These are phyloP conservation scores for Pseudoips prasinana DNA, from an alignment of 2,888 invertebrate genomes.

Conservation along the genomic window DNA sequence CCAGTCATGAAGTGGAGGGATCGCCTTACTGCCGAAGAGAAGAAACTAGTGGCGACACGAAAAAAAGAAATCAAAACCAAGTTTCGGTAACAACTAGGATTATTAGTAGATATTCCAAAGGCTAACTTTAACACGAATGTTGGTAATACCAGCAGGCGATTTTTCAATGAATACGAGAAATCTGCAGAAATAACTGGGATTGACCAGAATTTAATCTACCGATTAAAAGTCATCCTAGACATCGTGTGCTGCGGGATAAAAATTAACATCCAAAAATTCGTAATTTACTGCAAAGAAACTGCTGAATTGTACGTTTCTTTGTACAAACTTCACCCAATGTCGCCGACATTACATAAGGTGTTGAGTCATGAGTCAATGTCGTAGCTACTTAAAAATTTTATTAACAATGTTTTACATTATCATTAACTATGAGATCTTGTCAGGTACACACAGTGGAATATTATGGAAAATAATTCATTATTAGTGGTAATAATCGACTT, in stretches of 20 bases:
- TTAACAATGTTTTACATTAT: no score
- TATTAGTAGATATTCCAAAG: conserved; percentile 32
- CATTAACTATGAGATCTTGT: no score
- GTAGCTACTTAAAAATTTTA: no score
- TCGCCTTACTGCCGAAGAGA: conserved; percentile 12
- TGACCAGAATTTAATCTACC: conserved; percentile 15
- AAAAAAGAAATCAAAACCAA: conserved; percentile 21
- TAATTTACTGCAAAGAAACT: conserved; percentile 16
- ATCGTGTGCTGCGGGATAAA: conserved; percentile 10
- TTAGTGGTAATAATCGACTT: no score
- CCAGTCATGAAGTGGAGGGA: conserved; percentile 19
- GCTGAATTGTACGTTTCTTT: conserved; percentile 13
- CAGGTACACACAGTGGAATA: no score
- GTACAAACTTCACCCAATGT: conserved; percentile 13
- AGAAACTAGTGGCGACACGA: conserved; percentile 5
- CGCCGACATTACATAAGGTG: conserved; percentile 8
- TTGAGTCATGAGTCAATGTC: conserved; percentile 1
- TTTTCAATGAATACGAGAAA: conserved; percentile 24
- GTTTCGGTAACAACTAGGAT: conserved; percentile 23
- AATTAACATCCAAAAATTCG: conserved; percentile 10
- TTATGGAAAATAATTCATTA: no score
- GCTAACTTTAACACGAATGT: conserved; percentile 36
- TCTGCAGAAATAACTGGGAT: conserved; percentile 36
- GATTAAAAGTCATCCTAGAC: conserved; percentile 18
- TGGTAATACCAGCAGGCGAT: conserved; percentile 34